These are phyloP conservation scores for Eriosoma lanigerum DNA, from an alignment of 1,140 invertebrate genomes.

Conservation along the genomic window DNA sequence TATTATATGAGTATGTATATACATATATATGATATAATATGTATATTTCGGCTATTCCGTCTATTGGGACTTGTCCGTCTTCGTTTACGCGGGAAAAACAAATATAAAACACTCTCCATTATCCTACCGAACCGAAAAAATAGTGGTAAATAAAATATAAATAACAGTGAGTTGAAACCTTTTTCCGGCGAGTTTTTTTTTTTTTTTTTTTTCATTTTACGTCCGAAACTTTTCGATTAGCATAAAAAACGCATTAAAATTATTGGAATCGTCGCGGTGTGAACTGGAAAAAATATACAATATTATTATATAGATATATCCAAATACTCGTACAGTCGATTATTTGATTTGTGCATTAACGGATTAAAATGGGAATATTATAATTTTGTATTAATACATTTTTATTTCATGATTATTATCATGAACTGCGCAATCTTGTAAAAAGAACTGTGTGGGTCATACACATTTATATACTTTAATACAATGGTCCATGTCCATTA, in stretches of 20 bases:
- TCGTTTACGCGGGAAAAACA: conserved; percentile 48
- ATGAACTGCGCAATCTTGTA: background rate
- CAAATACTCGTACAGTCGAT: background rate
- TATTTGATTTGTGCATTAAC: conserved; percentile 51
- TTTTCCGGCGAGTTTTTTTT: conserved; percentile 25
- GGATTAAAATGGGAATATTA: conserved; percentile 38
- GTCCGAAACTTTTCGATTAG: conserved; percentile 50
- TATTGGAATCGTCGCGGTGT: conserved; percentile 43
- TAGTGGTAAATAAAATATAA: conserved; percentile 49
- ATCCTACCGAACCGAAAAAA: conserved; percentile 28
- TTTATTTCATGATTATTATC: conserved; percentile 8
- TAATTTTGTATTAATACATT: background rate
- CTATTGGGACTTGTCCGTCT: conserved; percentile 51
- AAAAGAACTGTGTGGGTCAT: background rate
- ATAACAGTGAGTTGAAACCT: conserved; percentile 48
- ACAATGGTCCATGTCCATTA: background rate
- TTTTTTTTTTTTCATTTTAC: background rate
- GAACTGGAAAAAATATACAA: background rate
- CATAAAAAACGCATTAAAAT: conserved; percentile 52
- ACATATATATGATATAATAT: conserved; percentile 6
- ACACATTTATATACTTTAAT: background rate
- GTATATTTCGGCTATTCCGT: conserved; percentile 30
- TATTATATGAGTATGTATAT: no score
- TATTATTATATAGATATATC: no score
- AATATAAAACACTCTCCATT: conserved; percentile 52